Evolutionary conservation across 1,140 invertebrate genomes (phyloP).

Genomic region (Drosophila busckii): DNA sequence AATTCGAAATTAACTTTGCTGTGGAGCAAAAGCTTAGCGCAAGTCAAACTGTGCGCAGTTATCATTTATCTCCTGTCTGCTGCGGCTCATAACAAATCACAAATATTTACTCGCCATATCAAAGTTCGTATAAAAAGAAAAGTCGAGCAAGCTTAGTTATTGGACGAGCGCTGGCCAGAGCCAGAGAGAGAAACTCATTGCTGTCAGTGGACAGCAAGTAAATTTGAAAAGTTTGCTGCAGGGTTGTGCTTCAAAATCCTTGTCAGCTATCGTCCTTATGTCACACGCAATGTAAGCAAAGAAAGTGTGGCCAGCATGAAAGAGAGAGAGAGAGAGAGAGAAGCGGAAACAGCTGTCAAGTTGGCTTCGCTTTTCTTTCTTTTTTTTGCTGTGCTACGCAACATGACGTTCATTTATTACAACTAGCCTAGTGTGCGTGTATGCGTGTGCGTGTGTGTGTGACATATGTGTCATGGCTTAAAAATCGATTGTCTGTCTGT

Average conservation of each 20-base stretch:
- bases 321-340: conserved; percentile 57
- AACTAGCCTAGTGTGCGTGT: conserved; percentile 18
- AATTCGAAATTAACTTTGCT: conserved; percentile 1
- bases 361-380: conserved; percentile 28
- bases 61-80: conserved; percentile 63
- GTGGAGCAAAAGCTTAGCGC: no score
- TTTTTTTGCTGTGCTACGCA: conserved; percentile 42
- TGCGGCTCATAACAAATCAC: conserved; percentile 70
- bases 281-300: conserved; percentile 55
- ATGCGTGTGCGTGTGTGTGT: background rate
- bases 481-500: conserved; percentile 31
- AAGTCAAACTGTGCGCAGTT: no score
- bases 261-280: conserved; percentile 29
- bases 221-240: conserved; percentile 72
- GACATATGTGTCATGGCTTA: conserved; percentile 7
- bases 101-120: conserved; percentile 76
- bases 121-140: conserved; percentile 62
- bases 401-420: conserved; percentile 69
- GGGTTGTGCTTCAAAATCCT: conserved; percentile 54
- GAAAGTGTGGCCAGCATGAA: conserved; percentile 29
- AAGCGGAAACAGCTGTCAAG: conserved; percentile 75
- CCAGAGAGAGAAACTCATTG: conserved; percentile 67
- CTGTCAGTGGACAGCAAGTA: conserved; percentile 57
- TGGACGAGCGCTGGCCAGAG: conserved; percentile 9
- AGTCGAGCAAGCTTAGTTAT: background rate